These are phyloP conservation scores for Podocnemis expansa DNA, from an alignment of 2,113 vertebrate genomes.

Conservation along the genomic window DNA sequence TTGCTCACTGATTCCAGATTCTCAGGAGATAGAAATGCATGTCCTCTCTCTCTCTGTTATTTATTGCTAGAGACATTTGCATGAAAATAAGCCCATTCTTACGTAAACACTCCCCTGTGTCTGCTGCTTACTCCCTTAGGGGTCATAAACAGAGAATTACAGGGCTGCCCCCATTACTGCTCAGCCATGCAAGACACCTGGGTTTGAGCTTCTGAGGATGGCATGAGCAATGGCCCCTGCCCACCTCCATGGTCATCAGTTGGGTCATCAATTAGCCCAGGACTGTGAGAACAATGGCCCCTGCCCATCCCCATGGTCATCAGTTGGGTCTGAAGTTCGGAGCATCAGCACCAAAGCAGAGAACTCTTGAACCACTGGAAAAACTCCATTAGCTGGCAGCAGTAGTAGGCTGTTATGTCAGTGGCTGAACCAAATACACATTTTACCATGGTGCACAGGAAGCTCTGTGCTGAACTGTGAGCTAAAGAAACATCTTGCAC, in stretches of 20 bases:
- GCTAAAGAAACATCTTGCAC: neutral
- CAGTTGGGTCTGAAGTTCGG: neutral
- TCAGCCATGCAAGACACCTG: neutral
- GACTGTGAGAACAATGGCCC: too few relatives aligned
- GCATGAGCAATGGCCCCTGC: neutral
- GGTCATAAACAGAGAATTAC: neutral
- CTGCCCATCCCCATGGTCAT: neutral
- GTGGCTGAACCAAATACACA: neutral
- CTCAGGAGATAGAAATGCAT: neutral
- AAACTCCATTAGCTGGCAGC: accelerated
- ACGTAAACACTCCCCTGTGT: slow-evolving; percentile 10
- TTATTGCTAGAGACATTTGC: neutral
- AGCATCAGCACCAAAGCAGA: neutral
- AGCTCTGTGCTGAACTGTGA: accelerated
- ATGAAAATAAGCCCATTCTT: neutral
- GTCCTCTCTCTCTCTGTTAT: neutral
- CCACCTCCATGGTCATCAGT: neutral
- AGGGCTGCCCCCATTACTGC: neutral
- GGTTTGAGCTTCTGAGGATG: neutral
- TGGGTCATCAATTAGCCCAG: too few relatives aligned
- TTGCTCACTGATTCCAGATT: neutral
- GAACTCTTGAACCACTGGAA: neutral
- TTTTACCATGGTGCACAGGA: accelerated
- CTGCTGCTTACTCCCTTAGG: neutral
- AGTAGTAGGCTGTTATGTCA: neutral